Base-by-base conservation (phyloP, 2,888 invertebrate species). In the Nemotelus pantherinus region DNA sequence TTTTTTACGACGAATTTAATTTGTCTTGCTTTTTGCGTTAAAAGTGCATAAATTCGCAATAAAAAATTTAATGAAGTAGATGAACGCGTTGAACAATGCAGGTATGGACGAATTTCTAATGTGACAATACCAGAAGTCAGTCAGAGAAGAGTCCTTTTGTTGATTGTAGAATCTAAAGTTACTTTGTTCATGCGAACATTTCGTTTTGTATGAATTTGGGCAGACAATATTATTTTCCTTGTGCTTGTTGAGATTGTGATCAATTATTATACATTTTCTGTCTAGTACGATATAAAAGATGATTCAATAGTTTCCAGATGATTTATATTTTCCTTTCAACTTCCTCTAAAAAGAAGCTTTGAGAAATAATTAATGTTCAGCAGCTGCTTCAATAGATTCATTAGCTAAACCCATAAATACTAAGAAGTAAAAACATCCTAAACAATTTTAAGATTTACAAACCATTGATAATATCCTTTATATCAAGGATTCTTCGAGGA, bases 1-100 rank as follows among this genome's bases (percentile, higher is more conserved):
- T 68, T 68, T 50, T 53, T 44, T 47, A 65, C 65, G 47, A 65
- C 47, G 47, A 65, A 65, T 65, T 65, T 65, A 44, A 65, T 47
- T 47, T 7, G 53, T 68, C 53, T 9, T 25, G 3, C 2, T 47
- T 25, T n/a, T 43, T 2, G 9, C 67, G n/a, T 9, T 47, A 25
- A 53, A 68, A 65, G 45, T 44, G 2, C 43, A 63, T 25, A 47
- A n/a, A 44, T 67, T 50, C 10, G 68, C 43, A 39, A 50, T 68
- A 50, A 41, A n/a, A 53, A 53, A 68, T 44, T 50, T 39, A 10
- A 50, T 53, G 53, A 9, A 39, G 53, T 53, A 41, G 53, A 68
- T 48, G 25, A 25, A 39, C 44, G 53, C 39, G 43, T 41, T 39
- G 47, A 41, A 67, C 39, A n/a, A n/a, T 44, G 9, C 25, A 67